phyloP scores from a whole-genome alignment of 2,888 invertebrate species.

The Synanthedon myopaeformis region DNA sequence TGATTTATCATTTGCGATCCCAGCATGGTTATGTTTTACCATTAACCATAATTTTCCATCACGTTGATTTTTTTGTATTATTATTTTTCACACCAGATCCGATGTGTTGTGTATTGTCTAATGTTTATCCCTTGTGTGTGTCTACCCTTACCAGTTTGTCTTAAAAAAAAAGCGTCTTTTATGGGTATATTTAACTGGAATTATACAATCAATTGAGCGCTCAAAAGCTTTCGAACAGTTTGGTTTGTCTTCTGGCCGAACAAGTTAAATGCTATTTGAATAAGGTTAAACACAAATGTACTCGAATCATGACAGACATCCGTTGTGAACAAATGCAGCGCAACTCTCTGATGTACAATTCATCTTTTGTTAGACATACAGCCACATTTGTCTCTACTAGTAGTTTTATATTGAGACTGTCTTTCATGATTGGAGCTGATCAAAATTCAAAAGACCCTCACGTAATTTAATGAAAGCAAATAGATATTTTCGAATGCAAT shows the following conservation, averaged over 20 bases:
- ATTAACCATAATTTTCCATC: conserved; percentile 33
- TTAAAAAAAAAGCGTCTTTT: conserved; percentile 55
- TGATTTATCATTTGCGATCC: conserved; percentile 55
- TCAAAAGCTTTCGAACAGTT: conserved; percentile 62
- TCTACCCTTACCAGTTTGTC: conserved; percentile 75
- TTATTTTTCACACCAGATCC: conserved; percentile 69
- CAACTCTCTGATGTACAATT: not conserved
- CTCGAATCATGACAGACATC: conserved; percentile 58
- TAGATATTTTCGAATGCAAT: not conserved
- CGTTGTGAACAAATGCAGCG: conserved; percentile 1
- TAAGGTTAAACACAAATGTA: conserved; percentile 25
- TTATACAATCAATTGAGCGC: conserved; percentile 45
- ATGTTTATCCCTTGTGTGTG: conserved; percentile 91
- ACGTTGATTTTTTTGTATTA: conserved; percentile 34
- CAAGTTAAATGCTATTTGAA: conserved; percentile 30
- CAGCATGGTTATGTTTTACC: conserved; percentile 58
- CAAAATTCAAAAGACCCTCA: conserved; percentile 18
- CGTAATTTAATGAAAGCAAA: not conserved
- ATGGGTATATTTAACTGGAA: conserved; percentile 31
- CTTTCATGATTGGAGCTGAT: conserved; percentile 57
- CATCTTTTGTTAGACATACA: not conserved
- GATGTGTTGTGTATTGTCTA: conserved; percentile 89
- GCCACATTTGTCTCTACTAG: not conserved
- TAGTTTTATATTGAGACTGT: conserved; percentile 8
- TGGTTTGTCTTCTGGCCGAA: conserved; percentile 57